A percentile compares a stretch with the other conserved stretches of the same genome.
Conservation (phyloP, 2,113 vertebrate species). For the Octodon degus region DNA sequence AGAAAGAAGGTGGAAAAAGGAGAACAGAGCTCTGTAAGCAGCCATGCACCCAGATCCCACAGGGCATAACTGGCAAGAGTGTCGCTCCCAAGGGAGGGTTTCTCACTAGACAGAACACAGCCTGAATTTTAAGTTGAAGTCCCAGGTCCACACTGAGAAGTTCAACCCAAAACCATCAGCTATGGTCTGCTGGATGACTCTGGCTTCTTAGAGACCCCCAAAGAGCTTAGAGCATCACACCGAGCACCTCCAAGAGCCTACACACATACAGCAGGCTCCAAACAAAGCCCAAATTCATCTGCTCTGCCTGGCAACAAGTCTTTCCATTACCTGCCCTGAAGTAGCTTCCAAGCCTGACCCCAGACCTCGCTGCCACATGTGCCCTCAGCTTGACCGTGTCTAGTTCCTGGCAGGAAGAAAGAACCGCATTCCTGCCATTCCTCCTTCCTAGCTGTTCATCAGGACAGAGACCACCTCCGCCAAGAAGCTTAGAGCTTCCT, state of each 20-base stretch:
- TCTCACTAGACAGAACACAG: background rate
- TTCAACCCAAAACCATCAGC: background rate
- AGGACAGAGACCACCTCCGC: background rate
- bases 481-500: background rate
- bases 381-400: background rate
- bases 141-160: background rate
- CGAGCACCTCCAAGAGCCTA: background rate
- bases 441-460: conserved; percentile 28
- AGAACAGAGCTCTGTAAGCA: background rate
- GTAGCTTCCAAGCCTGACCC: background rate
- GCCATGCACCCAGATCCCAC: background rate
- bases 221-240: background rate
- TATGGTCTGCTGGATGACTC: background rate
- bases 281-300: background rate
- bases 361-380: no score
- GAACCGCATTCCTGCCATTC: background rate
- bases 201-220: background rate
- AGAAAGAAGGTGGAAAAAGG: background rate
- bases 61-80: background rate
- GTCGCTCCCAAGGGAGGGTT: background rate
- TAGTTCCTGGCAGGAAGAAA: background rate
- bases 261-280: background rate
- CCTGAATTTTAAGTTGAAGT: background rate
- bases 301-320: background rate
- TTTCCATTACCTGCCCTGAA: background rate